These are phyloP conservation scores for Indicator maculatus DNA, from an alignment of 2,113 vertebrate species.

Conservation along the genomic window DNA sequence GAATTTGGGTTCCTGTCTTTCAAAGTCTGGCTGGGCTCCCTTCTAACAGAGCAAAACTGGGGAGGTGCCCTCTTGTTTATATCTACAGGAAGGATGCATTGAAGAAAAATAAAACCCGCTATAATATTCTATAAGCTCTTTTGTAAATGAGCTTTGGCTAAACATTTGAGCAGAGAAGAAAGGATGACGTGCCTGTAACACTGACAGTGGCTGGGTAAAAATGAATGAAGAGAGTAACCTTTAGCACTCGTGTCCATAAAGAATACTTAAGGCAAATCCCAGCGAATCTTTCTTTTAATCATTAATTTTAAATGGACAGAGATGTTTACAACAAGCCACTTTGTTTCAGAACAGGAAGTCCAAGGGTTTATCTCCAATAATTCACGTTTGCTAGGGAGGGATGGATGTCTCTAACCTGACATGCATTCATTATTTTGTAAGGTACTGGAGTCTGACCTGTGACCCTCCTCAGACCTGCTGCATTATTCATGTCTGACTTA, in stretches of 20 bases:
- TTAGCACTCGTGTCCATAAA: slow-evolving; percentile 54
- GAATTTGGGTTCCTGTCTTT: slow-evolving; percentile 35
- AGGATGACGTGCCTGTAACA: slow-evolving; percentile 66
- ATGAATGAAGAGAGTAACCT: slow-evolving; percentile 72
- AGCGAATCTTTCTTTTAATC: slow-evolving; percentile 61
- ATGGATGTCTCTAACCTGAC: slow-evolving; percentile 70
- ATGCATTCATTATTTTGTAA: slow-evolving; percentile 81
- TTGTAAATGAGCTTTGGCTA: slow-evolving; percentile 77
- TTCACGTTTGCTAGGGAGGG: slow-evolving; percentile 70
- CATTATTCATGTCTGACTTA: slow-evolving; percentile 80
- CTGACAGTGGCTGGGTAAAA: slow-evolving; percentile 72
- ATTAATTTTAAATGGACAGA: slow-evolving; percentile 64
- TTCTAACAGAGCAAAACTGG: neutral
- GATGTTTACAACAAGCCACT: slow-evolving; percentile 57
- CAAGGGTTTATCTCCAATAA: slow-evolving; percentile 78
- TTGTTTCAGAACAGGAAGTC: slow-evolving; percentile 74
- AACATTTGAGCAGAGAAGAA: slow-evolving; percentile 70
- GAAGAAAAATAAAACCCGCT: neutral
- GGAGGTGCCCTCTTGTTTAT: slow-evolving; percentile 46
- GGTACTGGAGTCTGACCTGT: slow-evolving; percentile 74
- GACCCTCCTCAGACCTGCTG: slow-evolving; percentile 72
- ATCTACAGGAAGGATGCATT: slow-evolving; percentile 42
- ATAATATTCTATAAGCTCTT: slow-evolving; percentile 72
- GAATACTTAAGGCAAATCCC: slow-evolving; percentile 71
- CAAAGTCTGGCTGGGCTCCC: slow-evolving; percentile 34